These are phyloP conservation scores for Pampusana beccarii DNA, from an alignment of 2,113 vertebrate genomes.

Conservation along the genomic window DNA sequence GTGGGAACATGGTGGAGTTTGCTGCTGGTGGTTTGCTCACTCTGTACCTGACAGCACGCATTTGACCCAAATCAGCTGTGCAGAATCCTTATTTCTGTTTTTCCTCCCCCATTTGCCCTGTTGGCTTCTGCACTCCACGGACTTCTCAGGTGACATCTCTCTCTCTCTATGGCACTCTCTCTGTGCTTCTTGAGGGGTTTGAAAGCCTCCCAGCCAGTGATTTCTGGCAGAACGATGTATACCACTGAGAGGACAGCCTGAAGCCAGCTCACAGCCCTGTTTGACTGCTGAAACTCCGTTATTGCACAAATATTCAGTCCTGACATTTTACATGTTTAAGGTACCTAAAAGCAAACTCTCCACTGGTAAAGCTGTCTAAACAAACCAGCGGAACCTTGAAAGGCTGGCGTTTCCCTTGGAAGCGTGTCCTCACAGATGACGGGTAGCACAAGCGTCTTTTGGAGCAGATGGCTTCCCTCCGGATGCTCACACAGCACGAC, in stretches of 20 bases:
- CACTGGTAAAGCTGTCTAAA: conserved; percentile 8
- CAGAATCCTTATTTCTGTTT: neutral
- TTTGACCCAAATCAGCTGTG: neutral
- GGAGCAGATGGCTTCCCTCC: conserved; percentile 36
- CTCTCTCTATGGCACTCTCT: neutral
- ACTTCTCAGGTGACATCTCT: neutral
- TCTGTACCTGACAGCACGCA: fast-evolving
- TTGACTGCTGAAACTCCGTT: neutral
- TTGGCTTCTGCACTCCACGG: neutral
- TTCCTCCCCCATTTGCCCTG: neutral
- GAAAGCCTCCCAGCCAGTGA: neutral
- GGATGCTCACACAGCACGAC: conserved; percentile 20
- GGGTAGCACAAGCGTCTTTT: conserved; percentile 49
- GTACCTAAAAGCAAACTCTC: conserved; percentile 26
- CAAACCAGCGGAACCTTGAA: conserved; percentile 33
- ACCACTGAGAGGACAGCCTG: neutral
- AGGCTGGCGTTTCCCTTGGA: conserved; percentile 37
- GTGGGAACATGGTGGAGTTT: neutral
- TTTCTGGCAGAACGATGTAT: conserved; percentile 5
- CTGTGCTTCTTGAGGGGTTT: neutral
- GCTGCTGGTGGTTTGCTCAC: neutral
- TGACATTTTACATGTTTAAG: conserved; percentile 19
- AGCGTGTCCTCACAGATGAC: conserved; percentile 43
- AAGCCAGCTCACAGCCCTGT: neutral
- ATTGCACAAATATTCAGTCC: conserved; percentile 19